Evolutionary conservation across 1,140 invertebrate genomes (phyloP), one percentile per base, ranked within the genome.

Genomic region (Stegodyphus mimosarum): DNA sequence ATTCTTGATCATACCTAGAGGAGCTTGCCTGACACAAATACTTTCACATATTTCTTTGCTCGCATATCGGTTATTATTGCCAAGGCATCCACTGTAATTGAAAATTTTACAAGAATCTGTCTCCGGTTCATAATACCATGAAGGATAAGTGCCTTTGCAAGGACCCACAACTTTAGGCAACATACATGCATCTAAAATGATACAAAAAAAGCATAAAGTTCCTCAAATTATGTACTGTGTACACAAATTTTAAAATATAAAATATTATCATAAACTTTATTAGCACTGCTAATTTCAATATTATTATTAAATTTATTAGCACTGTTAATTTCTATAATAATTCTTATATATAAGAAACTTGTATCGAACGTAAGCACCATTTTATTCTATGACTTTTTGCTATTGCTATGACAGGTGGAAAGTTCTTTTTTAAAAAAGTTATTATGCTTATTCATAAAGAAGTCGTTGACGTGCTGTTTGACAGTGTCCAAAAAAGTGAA

Each of bases 71-170:
- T 98, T 99, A 83, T 92, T 91, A 90, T 97, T 98, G 51, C 94
- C 95, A 89, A 95, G 95, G 91, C 97, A 98, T 33, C 97, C 97
- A 33, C 96, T 96, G 91, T 97, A 98, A 5, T 89, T 91, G 91
- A 98, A 98, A 88, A 93, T 91, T 88, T 94, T 92, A 89, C 97
- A 98, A 63, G 91, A 91, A 87, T 92, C 87, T 77, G 87, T 90
- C 89, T 93, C 92, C 0, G 90, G 89, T 88, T 97, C 95, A 89
- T 95, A 97, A 91, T 96, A 97, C 95, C 95, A 98, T 49, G 93
- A 94, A 33, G 94, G 94, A 89, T 94, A 92, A 51, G 95, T 95
- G 6, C 94, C 95, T 86, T 94, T 92, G 89, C 97, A 99, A 0
- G 95, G 94, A 0, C 97, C 97, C 78, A 92, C 90, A 48, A 96